Percentiles rank a stretch among this genome's conserved stretches.
Evolutionary conservation across 1,140 invertebrate genomes (phyloP).

Genomic region (Diuraphis noxia): DNA sequence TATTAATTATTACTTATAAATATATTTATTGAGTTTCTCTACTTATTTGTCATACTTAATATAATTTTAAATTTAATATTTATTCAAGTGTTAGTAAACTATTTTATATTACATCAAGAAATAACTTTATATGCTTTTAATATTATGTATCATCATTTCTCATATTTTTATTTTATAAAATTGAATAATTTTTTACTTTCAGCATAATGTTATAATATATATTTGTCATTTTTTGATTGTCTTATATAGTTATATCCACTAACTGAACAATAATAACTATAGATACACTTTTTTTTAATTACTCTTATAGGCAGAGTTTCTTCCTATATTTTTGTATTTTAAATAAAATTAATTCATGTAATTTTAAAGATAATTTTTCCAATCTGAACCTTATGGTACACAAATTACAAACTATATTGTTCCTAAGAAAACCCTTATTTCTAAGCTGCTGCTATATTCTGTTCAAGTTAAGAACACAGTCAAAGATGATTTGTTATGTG

Average conservation of each 20-base stretch:
- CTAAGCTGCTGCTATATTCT: too few relatives aligned
- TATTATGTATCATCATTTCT: neutral
- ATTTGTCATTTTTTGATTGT: too few relatives aligned
- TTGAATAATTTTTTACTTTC: constrained; percentile 18
- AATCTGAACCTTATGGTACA: neutral
- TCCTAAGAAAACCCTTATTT: too few relatives aligned
- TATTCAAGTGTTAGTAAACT: neutral
- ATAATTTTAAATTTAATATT: constrained; percentile 20
- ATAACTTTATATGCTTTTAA: neutral
- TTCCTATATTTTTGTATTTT: neutral
- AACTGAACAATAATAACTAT: neutral
- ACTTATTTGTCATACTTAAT: constrained; percentile 21
- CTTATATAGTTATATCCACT: too few relatives aligned
- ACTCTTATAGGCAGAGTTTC: neutral
- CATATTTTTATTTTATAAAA: constrained; percentile 12
- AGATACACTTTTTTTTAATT: neutral
- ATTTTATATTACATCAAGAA: constrained; percentile 4
- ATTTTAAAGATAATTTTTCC: neutral
- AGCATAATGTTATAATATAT: too few relatives aligned
- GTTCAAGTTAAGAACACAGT: too few relatives aligned
- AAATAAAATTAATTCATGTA: neutral
- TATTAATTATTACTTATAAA: neutral
- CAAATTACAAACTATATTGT: neutral
- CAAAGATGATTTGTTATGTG: too few relatives aligned
- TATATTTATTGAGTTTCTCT: constrained; percentile 8